Conservation (phyloP, 2,888 invertebrate species). For the Ommatoiulus sabulosus region DNA sequence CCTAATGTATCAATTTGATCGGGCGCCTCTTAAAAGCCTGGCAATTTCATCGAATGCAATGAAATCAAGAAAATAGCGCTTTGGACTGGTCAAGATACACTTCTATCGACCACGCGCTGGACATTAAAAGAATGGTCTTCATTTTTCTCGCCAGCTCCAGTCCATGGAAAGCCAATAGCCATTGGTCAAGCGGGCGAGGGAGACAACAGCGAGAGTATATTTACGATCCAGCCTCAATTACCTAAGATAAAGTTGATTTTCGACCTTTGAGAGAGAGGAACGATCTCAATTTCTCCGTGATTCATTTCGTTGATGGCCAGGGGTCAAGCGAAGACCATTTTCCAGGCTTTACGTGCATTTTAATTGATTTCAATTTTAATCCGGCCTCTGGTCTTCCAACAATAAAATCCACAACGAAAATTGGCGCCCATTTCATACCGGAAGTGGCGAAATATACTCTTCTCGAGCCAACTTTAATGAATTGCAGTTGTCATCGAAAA, state of each 20-base stretch:
- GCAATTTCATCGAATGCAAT: slow-evolving; percentile 4
- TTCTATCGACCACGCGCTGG: neutral
- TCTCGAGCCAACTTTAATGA: too few relatives aligned
- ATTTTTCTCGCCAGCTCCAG: slow-evolving; percentile 7
- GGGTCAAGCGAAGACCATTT: neutral
- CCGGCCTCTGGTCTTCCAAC: neutral
- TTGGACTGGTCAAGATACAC: neutral
- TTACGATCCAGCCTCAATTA: slow-evolving; percentile 28
- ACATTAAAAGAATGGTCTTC: slow-evolving; percentile 19
- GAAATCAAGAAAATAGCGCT: neutral
- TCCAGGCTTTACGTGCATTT: neutral
- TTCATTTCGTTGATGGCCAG: neutral
- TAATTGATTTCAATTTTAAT: slow-evolving; percentile 34
- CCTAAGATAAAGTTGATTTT: slow-evolving; percentile 1
- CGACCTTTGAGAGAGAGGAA: neutral
- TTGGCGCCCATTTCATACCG: too few relatives aligned
- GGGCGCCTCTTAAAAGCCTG: neutral
- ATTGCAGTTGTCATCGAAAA: too few relatives aligned
- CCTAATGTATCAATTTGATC: neutral
- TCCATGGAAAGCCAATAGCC: neutral
- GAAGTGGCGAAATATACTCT: too few relatives aligned
- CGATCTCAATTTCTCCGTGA: neutral
- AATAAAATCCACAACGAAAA: neutral
- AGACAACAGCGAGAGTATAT: neutral
- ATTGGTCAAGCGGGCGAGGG: slow-evolving; percentile 19